A percentile compares a stretch with the other conserved stretches of the same genome.
Conservation (phyloP, 1,140 invertebrate species). For the Mylabris phalerata region DNA sequence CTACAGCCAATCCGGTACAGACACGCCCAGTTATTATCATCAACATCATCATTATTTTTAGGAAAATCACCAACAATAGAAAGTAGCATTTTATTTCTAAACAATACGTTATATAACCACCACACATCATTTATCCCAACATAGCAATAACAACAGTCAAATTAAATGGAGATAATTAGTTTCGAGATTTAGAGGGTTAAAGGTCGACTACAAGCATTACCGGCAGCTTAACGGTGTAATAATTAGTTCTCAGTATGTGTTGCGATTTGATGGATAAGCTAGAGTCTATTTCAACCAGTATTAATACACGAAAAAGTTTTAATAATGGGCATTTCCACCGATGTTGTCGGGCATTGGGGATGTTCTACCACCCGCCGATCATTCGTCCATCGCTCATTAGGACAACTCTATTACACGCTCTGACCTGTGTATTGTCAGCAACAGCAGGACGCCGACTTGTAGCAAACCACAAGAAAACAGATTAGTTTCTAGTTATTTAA, state of each 20-base stretch:
- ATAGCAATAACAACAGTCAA: conserved; percentile 2
- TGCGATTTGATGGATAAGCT: conserved; percentile 9
- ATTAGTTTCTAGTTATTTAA: no score
- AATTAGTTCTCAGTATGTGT: conserved; percentile 7
- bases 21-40: conserved; percentile 25
- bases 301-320: neutral
- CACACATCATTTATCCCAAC: neutral
- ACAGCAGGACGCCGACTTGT: conserved; percentile 9
- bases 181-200: conserved; percentile 3
- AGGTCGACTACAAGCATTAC: conserved; percentile 11
- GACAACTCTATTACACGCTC: conserved; percentile 27
- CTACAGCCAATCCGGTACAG: conserved; percentile 29
- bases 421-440: conserved; percentile 18
- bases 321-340: neutral
- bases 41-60: neutral
- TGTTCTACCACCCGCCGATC: conserved; percentile 8
- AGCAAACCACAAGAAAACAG: neutral
- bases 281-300: no score
- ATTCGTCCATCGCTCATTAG: conserved; percentile 25
- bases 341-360: neutral
- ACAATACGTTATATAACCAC: neutral
- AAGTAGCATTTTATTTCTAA: neutral
- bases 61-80: neutral
- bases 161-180: conserved; percentile 9
- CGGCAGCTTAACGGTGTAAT: conserved; percentile 9